These are phyloP conservation scores for Polyommatus iphigenia DNA, from an alignment of 2,888 invertebrate species.

Conservation along the genomic window DNA sequence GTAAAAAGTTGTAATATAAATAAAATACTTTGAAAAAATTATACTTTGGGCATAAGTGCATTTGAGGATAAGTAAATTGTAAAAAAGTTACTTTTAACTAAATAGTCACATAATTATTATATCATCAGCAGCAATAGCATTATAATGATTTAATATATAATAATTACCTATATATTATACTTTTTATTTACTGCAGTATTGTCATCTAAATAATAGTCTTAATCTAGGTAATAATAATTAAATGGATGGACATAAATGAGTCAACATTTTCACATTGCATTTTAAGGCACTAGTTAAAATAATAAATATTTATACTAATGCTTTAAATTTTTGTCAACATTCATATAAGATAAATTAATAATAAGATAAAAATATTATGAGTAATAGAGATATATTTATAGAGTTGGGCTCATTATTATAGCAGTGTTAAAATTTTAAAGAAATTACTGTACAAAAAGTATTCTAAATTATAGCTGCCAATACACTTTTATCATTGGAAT, in stretches of 20 bases:
- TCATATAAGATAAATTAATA: too few species aligned
- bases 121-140: background rate
- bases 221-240: background rate
- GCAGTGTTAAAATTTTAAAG: background rate
- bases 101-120: background rate
- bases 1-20: background rate
- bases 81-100: background rate
- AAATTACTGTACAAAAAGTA: background rate
- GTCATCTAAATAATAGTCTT: background rate
- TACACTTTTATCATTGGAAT: background rate
- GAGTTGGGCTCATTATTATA: background rate
- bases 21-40: background rate
- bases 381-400: background rate
- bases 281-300: constrained; percentile 2
- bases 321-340: background rate
- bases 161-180: too few species aligned
- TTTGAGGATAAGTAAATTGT: background rate
- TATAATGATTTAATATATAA: background rate
- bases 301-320: background rate
- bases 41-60: background rate
- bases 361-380: background rate
- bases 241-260: background rate
- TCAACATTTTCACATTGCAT: background rate
- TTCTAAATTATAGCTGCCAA: background rate
- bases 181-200: background rate